phyloP scores from a whole-genome alignment of 2,113 vertebrate species.

The Scopus umbretta region DNA sequence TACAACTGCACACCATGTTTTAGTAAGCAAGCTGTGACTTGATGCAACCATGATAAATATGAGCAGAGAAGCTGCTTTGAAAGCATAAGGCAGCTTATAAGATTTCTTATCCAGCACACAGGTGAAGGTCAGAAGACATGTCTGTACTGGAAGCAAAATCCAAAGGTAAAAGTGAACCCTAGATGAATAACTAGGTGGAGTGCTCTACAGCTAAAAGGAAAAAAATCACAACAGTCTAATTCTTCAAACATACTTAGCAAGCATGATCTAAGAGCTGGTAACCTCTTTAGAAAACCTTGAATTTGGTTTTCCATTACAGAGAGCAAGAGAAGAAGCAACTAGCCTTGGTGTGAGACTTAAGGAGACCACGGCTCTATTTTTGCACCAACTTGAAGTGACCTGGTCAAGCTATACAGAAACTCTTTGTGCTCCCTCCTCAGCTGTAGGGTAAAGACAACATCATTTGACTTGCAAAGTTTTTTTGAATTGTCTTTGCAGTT shows the following conservation, averaged over 20 bases:
- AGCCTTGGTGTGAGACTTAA: not conserved
- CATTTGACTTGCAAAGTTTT: not conserved
- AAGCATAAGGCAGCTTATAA: not conserved
- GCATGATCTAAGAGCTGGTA: not conserved
- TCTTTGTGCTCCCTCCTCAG: not conserved
- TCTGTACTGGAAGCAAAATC: not conserved
- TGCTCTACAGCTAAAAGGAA: not conserved
- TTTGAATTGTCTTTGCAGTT: not conserved
- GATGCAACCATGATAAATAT: not conserved
- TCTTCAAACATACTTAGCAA: not conserved
- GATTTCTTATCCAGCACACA: not conserved
- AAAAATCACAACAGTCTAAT: not conserved
- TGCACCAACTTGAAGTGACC: not conserved
- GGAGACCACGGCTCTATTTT: not conserved
- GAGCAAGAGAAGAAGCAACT: not conserved
- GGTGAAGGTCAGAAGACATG: not conserved
- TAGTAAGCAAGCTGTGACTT: not conserved
- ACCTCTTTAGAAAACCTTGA: not conserved
- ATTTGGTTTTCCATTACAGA: not conserved
- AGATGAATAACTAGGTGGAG: not conserved
- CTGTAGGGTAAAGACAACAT: not conserved
- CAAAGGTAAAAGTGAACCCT: not conserved
- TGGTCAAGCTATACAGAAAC: not conserved
- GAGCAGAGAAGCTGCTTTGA: not conserved
- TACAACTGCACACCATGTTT: not conserved